Evolutionary conservation across 2,113 vertebrate genomes (phyloP), one percentile per base, ranked within the genome.

Genomic region (Recurvirostra avosetta): DNA sequence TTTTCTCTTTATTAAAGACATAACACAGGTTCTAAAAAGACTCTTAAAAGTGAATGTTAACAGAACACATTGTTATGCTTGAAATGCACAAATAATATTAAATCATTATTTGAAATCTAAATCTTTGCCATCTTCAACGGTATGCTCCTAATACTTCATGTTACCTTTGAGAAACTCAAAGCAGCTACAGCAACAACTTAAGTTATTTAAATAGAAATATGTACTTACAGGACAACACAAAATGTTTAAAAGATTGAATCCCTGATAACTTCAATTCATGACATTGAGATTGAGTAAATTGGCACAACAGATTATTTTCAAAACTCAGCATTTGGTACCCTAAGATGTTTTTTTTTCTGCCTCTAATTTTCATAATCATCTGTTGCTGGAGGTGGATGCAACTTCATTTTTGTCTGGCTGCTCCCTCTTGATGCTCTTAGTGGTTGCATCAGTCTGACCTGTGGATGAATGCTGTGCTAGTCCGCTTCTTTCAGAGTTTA

Each of bases 281-380:
- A n/a, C 15, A 13, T 12, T 40, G 40, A 72, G 27, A 53, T 4
- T 36, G 43, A 76, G 21, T 76, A 55, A 65, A 45, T 20, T 55
- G 25, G 2, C 6, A 3, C 3, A 80, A 53, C 8, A 62, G 18
- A 40, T 58, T 40, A 19, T 66, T 91, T 89, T 74, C 2, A 3
- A 79, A 74, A 61, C 66, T 78, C 19, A 22, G 2, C 62, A 27
- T 59, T 73, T 36, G 0, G 3, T 56, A 25, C 61, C 22, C 16
- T 27, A 34, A 6, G 4, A 1, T 0, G n/a, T 25, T 11, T 22
- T 27, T 66, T 45, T 11, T 11, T 2, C 34, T 79, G 6, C 9
- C 9, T 78, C 13, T 59, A 63, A 34, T 61, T 78, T 86, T 68
- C 19, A 11, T 45, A 76, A 63, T 63, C 1, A 23, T 59, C 20